Evolutionary conservation across 2,797 vertebrate species (phyloP), one percentile per base, ranked within the genome.

Genomic region (Helarctos malayanus): DNA sequence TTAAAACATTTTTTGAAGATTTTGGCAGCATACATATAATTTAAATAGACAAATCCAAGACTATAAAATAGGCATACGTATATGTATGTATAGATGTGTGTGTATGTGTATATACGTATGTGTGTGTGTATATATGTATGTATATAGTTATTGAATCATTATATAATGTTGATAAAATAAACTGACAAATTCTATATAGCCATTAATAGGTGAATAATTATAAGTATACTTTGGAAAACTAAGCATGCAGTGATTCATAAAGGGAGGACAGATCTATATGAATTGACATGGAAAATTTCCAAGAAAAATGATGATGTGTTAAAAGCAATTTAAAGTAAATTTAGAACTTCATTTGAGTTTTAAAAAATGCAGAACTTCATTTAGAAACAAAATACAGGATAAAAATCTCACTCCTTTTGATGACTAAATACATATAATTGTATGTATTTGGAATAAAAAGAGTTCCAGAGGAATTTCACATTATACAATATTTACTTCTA

Each of bases 1-100:
- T 87, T 93, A 92, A 92, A 93, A 35, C 13, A 91, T 78, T 82
- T 92, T 78, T 79, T 61, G 59, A 82, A 93, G 38, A 63, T 91
- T 69, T 90, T 91, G 68, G 35, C 54, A 91, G 63, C 13, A 71
- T 41, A 19, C 9, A 54, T 71, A 25, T 65, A 69, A 63, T 41
- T 69, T 63, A 87, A 41, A 68, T 57, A 88, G 68, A 82, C 10
- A 91, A 54, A 87, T 87, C 32, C 41, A 91, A 93, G 7, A 91
- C 12, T 75, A 91, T 63, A 95, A 86, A 90, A 61, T 82, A 76
- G 61, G 4, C 19, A 81, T 32, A 76, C 45, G 41, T 54, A 15
- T 81, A 29, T 35, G 19, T 75, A 13, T 71, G 25, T 35, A 47
- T 47, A 47, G 27, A 75, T 54, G 8, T n/a, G n/a, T 57, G 13